A percentile compares a stretch with the other conserved stretches of the same genome.
phyloP scores from a whole-genome alignment of 2,888 invertebrate species.

The Temnothorax rugatulus region DNA sequence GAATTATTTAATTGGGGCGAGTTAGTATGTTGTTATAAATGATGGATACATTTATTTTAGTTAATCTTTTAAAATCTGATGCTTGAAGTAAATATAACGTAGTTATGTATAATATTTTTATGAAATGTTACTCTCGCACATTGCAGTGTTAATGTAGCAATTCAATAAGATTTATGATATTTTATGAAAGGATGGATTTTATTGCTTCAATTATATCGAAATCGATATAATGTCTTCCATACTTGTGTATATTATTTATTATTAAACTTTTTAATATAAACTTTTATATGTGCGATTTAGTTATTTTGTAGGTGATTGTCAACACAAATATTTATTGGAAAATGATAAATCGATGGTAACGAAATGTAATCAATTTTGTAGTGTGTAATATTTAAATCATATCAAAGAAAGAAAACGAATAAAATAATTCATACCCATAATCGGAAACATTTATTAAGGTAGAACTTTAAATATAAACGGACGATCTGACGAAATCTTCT shows the following conservation, averaged over 20 bases:
- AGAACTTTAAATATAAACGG: no score
- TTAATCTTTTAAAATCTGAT: neutral
- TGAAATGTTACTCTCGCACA: neutral
- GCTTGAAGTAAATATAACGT: neutral
- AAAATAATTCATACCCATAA: neutral
- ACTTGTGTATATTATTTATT: neutral
- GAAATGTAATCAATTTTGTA: constrained; percentile 12
- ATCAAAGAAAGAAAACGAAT: neutral
- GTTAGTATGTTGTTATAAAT: constrained; percentile 62
- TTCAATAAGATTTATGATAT: constrained; percentile 20
- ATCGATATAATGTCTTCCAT: neutral
- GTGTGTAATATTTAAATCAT: neutral
- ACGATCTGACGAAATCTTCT: neutral
- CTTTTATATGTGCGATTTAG: neutral
- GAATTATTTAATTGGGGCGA: constrained; percentile 45
- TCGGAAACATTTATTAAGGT: neutral
- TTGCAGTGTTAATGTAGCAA: neutral
- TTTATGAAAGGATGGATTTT: constrained; percentile 5
- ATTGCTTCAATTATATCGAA: constrained; percentile 8
- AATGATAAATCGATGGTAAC: constrained; percentile 1
- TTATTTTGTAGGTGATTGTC: constrained; percentile 25
- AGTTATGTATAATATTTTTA: constrained; percentile 7
- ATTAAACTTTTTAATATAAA: neutral
- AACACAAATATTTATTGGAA: neutral
- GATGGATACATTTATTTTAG: constrained; percentile 62